phyloP scores from a whole-genome alignment of 2,888 invertebrate species.

The Chrysina gloriosa region DNA sequence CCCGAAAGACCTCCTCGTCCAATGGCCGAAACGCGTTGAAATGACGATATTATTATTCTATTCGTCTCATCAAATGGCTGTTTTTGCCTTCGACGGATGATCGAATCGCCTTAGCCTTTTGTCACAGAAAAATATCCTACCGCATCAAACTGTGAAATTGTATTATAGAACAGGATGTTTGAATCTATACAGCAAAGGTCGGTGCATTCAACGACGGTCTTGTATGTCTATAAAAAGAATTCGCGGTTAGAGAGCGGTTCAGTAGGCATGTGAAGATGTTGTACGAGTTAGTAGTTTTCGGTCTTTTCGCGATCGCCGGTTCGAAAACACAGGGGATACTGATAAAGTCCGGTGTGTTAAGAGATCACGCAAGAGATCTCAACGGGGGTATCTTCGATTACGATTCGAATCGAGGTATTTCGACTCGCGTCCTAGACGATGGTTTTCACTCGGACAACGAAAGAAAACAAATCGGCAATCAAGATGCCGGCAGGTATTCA shows the following conservation, averaged over 20 bases:
- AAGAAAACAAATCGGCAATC: slow-evolving; percentile 55
- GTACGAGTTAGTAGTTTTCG: neutral
- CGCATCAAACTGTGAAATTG: slow-evolving; percentile 29
- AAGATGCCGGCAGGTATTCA: slow-evolving; percentile 57
- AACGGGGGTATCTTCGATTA: slow-evolving; percentile 46
- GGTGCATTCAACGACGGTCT: neutral
- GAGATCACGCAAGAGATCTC: slow-evolving; percentile 44
- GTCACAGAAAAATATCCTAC: slow-evolving; percentile 1
- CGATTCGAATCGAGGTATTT: slow-evolving; percentile 51
- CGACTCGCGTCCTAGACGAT: slow-evolving; percentile 56
- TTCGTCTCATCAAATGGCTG: neutral
- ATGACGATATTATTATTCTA: neutral
- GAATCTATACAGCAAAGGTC: slow-evolving; percentile 18
- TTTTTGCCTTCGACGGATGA: neutral
- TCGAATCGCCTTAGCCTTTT: neutral
- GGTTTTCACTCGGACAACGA: slow-evolving; percentile 59
- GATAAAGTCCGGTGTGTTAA: slow-evolving; percentile 46
- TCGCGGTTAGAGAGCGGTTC: neutral
- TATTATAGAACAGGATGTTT: slow-evolving; percentile 29
- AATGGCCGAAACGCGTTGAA: neutral
- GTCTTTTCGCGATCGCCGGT: neutral
- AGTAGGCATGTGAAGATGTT: slow-evolving; percentile 12
- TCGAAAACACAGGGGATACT: slow-evolving; percentile 40
- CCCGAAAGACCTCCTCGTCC: slow-evolving; percentile 4
- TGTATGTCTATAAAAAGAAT: slow-evolving; percentile 18